These are phyloP conservation scores for Telenomus remus DNA, from an alignment of 1,140 invertebrate genomes.

Conservation along the genomic window DNA sequence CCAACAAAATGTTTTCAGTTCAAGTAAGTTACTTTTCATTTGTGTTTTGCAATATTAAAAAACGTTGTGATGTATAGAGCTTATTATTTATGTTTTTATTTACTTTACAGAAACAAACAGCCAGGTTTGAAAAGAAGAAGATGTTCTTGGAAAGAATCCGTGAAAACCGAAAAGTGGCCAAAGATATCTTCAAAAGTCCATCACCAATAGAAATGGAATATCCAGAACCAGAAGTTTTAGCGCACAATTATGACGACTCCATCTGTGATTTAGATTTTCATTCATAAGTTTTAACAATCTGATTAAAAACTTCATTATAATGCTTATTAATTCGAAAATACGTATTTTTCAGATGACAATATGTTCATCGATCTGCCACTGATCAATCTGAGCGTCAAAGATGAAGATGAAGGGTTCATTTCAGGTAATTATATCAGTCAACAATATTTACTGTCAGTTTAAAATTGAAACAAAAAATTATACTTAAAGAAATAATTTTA, in stretches of 20 bases:
- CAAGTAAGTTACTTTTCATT: too few species aligned
- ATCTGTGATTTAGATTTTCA: background rate
- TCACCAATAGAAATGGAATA: background rate
- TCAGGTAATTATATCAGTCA: conserved; percentile 20
- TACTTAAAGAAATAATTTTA: background rate
- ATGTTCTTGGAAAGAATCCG: background rate
- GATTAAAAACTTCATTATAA: background rate
- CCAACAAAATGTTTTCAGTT: too few species aligned
- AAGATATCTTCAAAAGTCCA: background rate
- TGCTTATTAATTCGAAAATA: background rate
- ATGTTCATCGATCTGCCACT: conserved; percentile 31
- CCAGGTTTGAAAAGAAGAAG: background rate
- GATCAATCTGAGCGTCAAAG: conserved; percentile 24
- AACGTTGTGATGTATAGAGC: too few species aligned
- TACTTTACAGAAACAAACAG: background rate
- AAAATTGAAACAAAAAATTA: background rate
- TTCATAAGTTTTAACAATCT: background rate
- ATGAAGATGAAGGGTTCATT: conserved; percentile 49
- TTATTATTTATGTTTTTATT: too few species aligned
- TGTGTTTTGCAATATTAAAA: too few species aligned
- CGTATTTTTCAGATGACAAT: conserved; percentile 12
- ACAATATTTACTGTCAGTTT: background rate
- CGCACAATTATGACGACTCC: background rate
- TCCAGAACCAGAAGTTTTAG: background rate
- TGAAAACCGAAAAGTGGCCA: background rate